Evolutionary conservation across 2,797 vertebrate species (phyloP), one percentile per base, ranked within the genome.

Genomic region (Myiotriccus ornatus): DNA sequence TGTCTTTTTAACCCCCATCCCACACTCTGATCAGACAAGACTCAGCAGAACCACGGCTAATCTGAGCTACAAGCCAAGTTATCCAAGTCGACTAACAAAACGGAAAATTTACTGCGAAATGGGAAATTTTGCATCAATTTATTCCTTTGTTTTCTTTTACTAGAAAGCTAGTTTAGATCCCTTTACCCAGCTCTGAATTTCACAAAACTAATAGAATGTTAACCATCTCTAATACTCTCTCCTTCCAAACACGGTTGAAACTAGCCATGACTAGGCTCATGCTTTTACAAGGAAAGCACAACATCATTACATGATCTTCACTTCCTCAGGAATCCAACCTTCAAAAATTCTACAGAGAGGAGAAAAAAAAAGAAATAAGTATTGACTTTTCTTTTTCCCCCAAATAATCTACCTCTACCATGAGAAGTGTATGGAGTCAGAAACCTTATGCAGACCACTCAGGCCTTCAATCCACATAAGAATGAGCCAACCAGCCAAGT

Each of bases 401-500:
- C 1, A 1, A 39, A 8, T 65, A 79, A 79, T 32, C 10, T 28
- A 55, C 2, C 25, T 63, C 37, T 73, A 12, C 30, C 39, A 6
- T 17, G 32, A 49, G 65, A 78, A 68, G 5, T 5, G 5, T 19
- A 56, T 2, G 5, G 19, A 89, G 62, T 39, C 43, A 69, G 47
- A 90, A 76, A 30, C 12, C 5, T 73, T 44, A 55, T 0, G 8
- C 17, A 73, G 47, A 10, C 46, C 20, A 21, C 34, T 69, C 35
- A 50, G 22, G 28, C 73, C 43, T 87, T 25, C 7, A 6, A 63
- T 3, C 8, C 44, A 41, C 0, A 0, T 14, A 69, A 76, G 47
- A 64, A 84, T 0, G 0, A 73, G 15, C 15, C 59, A 82, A 35
- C 2, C 43, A 89, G 21, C 0, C 2, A 4, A 43, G 41, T 27